Conservation (phyloP, 2,797 vertebrate genomes). For the Pitangus sulphuratus region DNA sequence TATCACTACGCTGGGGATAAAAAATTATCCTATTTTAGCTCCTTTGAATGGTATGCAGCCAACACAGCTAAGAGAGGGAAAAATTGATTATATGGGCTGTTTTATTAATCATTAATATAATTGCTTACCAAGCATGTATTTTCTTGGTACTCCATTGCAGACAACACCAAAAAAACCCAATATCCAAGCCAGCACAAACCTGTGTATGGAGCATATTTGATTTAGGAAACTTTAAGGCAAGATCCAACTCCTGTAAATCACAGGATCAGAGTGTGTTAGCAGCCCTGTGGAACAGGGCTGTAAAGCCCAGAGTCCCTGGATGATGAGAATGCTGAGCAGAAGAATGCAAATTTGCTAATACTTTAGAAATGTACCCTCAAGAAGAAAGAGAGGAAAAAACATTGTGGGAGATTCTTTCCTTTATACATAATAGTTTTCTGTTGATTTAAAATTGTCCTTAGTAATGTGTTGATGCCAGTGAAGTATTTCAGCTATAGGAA, state of each 20-base stretch:
- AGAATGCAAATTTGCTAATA: slow-evolving; percentile 26
- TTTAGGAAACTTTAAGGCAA: background rate
- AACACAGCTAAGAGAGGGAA: background rate
- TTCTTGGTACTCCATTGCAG: background rate
- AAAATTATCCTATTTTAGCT: background rate
- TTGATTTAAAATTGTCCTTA: slow-evolving; percentile 62
- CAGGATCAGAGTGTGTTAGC: background rate
- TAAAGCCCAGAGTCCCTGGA: background rate
- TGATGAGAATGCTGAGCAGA: slow-evolving; percentile 3
- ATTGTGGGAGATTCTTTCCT: slow-evolving; percentile 71
- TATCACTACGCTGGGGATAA: background rate
- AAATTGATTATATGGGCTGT: background rate
- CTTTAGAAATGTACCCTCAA: slow-evolving; percentile 57
- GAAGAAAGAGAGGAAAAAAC: background rate
- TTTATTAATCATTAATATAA: background rate
- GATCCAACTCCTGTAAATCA: background rate
- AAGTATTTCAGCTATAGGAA: slow-evolving; percentile 49
- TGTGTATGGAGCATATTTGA: background rate
- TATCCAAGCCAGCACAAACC: background rate
- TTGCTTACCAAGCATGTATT: background rate
- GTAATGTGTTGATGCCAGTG: slow-evolving; percentile 31
- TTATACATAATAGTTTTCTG: slow-evolving; percentile 63
- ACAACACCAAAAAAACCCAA: background rate
- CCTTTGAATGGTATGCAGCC: background rate
- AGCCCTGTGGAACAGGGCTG: background rate